Percentiles rank a stretch among this genome's conserved stretches.
These are phyloP conservation scores for Enteromius fasciolatus DNA, from an alignment of 2,797 vertebrate genomes.

Conservation along the genomic window DNA sequence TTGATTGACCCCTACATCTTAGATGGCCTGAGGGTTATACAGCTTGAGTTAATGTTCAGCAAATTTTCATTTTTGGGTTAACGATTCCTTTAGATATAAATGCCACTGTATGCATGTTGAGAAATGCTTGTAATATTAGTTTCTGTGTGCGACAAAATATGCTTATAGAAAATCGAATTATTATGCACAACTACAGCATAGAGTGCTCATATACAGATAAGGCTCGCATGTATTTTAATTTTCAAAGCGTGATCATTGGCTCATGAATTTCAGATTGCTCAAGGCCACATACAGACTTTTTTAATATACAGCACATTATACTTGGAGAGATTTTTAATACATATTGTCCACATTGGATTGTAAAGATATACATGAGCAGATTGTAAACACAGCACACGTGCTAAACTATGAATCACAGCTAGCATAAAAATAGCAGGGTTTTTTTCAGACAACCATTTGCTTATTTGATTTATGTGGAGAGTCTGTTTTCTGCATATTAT, in stretches of 20 bases:
- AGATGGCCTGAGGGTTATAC: background rate
- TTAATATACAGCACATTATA: conserved; percentile 2
- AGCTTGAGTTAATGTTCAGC: background rate
- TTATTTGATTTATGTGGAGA: background rate
- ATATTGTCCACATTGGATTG: background rate
- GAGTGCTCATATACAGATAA: background rate
- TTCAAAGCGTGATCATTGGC: background rate
- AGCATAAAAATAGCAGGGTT: background rate
- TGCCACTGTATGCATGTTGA: background rate
- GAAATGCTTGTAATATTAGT: background rate
- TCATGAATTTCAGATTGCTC: conserved; percentile 5
- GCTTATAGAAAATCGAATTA: background rate
- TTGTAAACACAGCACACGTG: background rate
- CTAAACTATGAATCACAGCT: conserved; percentile 6
- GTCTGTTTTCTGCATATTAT: background rate
- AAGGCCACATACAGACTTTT: background rate
- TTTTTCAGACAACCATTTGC: background rate
- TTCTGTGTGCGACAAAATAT: conserved; percentile 6
- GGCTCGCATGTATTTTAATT: background rate
- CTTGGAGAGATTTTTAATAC: background rate
- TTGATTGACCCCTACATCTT: background rate
- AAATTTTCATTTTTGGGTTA: background rate
- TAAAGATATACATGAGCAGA: background rate
- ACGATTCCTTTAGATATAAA: background rate
- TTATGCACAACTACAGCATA: background rate